A percentile compares a stretch with the other conserved stretches of the same genome.
phyloP scores from a whole-genome alignment of 2,888 invertebrate genomes.

The Nasonovia ribisnigri region DNA sequence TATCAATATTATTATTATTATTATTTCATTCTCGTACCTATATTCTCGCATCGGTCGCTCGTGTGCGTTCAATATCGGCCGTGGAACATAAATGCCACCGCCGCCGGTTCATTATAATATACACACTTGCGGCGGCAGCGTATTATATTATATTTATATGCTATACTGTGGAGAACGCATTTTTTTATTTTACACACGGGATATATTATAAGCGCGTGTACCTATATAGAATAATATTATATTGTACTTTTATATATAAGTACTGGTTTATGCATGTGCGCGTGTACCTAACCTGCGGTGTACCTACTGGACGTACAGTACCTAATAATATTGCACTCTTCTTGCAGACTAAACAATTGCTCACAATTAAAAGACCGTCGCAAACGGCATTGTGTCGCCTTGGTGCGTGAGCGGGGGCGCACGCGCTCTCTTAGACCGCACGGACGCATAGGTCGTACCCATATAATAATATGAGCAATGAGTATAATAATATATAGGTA shows the following conservation, averaged over 20 bases:
- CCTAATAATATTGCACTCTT: background rate
- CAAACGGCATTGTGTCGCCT: conserved; percentile 40
- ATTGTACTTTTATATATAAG: background rate
- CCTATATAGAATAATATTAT: background rate
- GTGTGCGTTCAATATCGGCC: background rate
- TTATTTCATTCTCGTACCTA: background rate
- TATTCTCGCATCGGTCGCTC: background rate
- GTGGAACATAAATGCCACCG: conserved; percentile 6
- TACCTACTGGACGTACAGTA: background rate
- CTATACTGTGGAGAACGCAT: background rate
- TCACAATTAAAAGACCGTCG: conserved; percentile 47
- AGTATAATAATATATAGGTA: background rate
- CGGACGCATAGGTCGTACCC: background rate
- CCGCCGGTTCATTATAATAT: conserved; percentile 50
- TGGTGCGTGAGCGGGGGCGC: background rate
- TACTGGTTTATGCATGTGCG: background rate
- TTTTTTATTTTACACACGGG: background rate
- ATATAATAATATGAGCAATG: background rate
- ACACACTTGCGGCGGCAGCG: background rate
- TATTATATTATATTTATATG: background rate
- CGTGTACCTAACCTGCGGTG: too few species aligned
- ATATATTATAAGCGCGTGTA: background rate
- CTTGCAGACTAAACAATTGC: conserved; percentile 49
- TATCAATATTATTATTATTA: conserved; percentile 1
- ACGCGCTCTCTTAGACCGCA: background rate